phyloP scores from a whole-genome alignment of 2,113 vertebrate genomes.

The Strigops habroptila region DNA sequence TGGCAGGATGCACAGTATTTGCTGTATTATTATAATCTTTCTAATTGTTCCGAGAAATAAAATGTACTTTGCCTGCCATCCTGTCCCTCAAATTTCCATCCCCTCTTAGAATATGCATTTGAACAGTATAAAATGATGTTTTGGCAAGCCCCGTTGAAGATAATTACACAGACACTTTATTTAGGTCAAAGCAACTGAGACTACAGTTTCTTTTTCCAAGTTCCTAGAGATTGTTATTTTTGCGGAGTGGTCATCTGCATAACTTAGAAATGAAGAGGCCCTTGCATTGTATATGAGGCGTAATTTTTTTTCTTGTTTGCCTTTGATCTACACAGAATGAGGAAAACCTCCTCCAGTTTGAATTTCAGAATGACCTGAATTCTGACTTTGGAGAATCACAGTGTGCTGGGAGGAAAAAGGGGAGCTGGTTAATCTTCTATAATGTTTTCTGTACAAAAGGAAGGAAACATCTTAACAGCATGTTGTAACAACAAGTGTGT shows the following conservation, averaged over 20 bases:
- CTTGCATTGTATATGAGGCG: constrained; percentile 17
- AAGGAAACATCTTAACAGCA: not conserved
- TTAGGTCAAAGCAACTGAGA: constrained; percentile 52
- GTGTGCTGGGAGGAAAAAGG: not conserved
- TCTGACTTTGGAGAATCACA: not conserved
- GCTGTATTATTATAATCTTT: constrained; percentile 63
- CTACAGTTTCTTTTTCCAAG: constrained; percentile 48
- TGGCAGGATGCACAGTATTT: constrained; percentile 59
- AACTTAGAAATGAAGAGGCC: constrained; percentile 19
- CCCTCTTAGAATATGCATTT: constrained; percentile 51
- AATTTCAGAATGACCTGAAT: not conserved
- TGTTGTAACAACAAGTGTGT: not conserved
- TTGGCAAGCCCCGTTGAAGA: constrained; percentile 36
- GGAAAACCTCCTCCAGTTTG: not conserved
- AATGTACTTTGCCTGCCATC: constrained; percentile 47
- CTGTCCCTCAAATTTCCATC: constrained; percentile 20
- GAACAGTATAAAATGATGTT: constrained; percentile 66
- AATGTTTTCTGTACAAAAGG: not conserved
- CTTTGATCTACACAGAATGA: constrained; percentile 14
- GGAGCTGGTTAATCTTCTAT: not conserved
- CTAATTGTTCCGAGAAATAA: not conserved
- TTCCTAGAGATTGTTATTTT: constrained; percentile 45
- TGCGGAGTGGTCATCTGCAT: constrained; percentile 29
- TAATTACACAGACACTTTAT: constrained; percentile 57
- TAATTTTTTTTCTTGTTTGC: not conserved